Evolutionary conservation across 2,113 vertebrate genomes (phyloP), one percentile per base, ranked within the genome.

Genomic region (Hyla sarda): DNA sequence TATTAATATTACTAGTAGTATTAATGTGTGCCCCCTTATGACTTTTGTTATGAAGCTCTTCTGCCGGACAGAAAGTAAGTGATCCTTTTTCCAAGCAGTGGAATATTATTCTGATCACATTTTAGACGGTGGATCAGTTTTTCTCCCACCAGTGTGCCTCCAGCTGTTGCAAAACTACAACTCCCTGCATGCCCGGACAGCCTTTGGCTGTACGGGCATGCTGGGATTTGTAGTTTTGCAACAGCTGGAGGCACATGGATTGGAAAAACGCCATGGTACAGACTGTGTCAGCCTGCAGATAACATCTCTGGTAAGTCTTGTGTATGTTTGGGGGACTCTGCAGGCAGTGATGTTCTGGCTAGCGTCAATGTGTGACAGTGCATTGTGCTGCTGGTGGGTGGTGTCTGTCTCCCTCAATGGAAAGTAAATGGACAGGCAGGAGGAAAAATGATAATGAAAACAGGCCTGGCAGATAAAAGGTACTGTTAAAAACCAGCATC

Each of bases 381-480:
- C 45, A 76, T 30, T 50, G 72, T 74, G n/a, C 47, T 17, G 41
- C 47, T 14, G 45, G 3, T 52, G 45, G 73, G 47, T 50, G 73
- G 30, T 30, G 47, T 48, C 73, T 28, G 45, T 28, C 73, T 48
- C 14, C 25, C n/a, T 30, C 32, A 50, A 30, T 28, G 73, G 73
- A 76, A 76, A 76, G 67, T 69, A 71, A 50, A 17, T 50, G 47
- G 28, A 50, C 45, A 48, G 17, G 47, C 21, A 19, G 73, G n/a
- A 76, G 73, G 73, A 76, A 76, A 76, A 52, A 30, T 2, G 37
- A 76, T 30, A 76, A 76, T 50, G 47, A 76, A 76, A 76, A 76
- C n/a, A 30, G 72, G 41, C n/a, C 41, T 28, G 37, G 47, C 37
- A 74, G 41, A 74, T 74, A 74, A 74, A 74, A 48, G 12, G 23